Evolutionary conservation across 1,140 invertebrate species (phyloP).

Genomic region (Popillia japonica): DNA sequence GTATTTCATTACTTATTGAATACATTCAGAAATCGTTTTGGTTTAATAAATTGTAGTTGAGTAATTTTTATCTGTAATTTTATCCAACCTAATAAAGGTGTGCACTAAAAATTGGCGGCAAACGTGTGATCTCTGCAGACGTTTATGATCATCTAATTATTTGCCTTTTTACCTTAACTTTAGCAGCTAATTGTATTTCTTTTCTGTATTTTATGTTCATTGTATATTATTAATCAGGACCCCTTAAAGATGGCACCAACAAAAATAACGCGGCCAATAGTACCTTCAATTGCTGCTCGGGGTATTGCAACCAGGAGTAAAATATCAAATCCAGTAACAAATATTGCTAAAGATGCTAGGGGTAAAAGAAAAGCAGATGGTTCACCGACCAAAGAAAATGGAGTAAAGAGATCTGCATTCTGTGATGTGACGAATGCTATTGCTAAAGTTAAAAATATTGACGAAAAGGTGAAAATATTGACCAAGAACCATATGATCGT

Average conservation of each 20-base stretch:
- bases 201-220: neutral
- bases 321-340: conserved; percentile 56
- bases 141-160: conserved; percentile 9
- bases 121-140: neutral
- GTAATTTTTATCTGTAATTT: neutral
- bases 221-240: neutral
- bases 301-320: conserved; percentile 59
- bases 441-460: conserved; percentile 52
- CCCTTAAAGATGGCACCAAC: conserved; percentile 65
- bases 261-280: conserved; percentile 61
- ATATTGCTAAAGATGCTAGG: conserved; percentile 44
- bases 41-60: neutral
- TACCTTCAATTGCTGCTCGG: conserved; percentile 50
- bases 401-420: conserved; percentile 73
- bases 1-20: neutral
- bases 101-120: conserved; percentile 19
- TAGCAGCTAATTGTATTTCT: neutral
- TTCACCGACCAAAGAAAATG: conserved; percentile 65
- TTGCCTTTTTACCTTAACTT: neutral
- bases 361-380: conserved; percentile 66
- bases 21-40: neutral
- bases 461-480: conserved; percentile 59
- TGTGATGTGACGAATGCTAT: conserved; percentile 79
- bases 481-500: conserved; percentile 46
- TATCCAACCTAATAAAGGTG: neutral